phyloP scores from a whole-genome alignment of 1,140 invertebrate species.

The Lepidostoma basale region DNA sequence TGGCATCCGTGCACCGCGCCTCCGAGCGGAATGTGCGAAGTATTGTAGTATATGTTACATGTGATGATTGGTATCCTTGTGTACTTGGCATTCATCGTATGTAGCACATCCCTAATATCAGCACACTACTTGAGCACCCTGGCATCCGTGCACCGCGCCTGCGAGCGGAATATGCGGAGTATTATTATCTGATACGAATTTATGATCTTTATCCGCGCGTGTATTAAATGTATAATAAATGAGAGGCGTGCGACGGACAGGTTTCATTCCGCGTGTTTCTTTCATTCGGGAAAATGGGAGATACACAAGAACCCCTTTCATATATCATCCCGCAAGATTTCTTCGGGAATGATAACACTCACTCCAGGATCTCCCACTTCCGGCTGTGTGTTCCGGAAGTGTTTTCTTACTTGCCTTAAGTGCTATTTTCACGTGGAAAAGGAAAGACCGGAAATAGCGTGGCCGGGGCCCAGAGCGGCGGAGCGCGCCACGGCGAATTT shows the following conservation, averaged over 20 bases:
- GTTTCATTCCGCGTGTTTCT: constrained; percentile 8
- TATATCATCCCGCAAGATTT: constrained; percentile 15
- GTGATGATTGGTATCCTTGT: too few relatives aligned
- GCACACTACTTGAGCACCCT: too few relatives aligned
- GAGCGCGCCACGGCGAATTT: neutral
- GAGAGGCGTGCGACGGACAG: constrained; percentile 1
- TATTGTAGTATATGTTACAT: too few relatives aligned
- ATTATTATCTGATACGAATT: too few relatives aligned
- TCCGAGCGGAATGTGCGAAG: too few relatives aligned
- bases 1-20: too few relatives aligned
- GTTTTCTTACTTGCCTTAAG: constrained; percentile 34
- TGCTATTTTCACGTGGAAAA: constrained; percentile 35
- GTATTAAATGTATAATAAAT: too few relatives aligned
- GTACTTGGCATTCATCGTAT: too few relatives aligned
- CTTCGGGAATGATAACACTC: constrained; percentile 10
- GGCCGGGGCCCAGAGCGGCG: neutral
- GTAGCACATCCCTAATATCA: too few relatives aligned
- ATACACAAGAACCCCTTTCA: neutral
- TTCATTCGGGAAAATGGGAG: neutral
- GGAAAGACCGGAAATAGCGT: constrained; percentile 31
- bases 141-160: too few relatives aligned
- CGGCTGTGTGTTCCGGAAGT: constrained; percentile 35
- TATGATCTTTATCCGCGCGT: too few relatives aligned
- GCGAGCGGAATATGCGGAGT: too few relatives aligned
- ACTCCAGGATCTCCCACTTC: constrained; percentile 23